A percentile compares a stretch with the other conserved stretches of the same genome.
These are phyloP conservation scores for Hippopotamyrus pictus DNA, from an alignment of 2,797 vertebrate species.

Conservation along the genomic window DNA sequence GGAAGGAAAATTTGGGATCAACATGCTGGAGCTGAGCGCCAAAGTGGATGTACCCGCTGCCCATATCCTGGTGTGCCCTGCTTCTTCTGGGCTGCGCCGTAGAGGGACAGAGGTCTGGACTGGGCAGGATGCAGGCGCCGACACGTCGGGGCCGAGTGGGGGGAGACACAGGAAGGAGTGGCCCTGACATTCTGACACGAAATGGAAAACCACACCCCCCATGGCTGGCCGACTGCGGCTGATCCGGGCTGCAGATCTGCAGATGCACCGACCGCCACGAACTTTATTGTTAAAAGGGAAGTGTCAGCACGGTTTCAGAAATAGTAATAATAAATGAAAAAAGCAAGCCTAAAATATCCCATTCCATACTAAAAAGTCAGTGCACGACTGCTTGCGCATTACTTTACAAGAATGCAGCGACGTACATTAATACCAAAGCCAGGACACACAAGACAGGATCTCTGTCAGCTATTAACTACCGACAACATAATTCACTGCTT, in stretches of 20 bases:
- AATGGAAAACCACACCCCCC: slow-evolving; percentile 8
- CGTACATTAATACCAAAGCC: not conserved
- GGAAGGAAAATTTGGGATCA: not conserved
- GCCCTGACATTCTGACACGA: not conserved
- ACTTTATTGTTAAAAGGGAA: slow-evolving; percentile 5
- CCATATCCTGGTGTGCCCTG: not conserved
- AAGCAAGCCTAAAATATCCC: slow-evolving; percentile 5
- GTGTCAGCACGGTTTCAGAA: not conserved
- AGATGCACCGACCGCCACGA: not conserved
- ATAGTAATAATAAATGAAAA: not conserved
- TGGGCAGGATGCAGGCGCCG: not conserved
- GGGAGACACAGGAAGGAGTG: slow-evolving; percentile 12
- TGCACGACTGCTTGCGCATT: not conserved
- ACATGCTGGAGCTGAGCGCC: not conserved
- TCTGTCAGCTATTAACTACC: not conserved
- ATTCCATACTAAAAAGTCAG: not conserved
- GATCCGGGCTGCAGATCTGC: not conserved
- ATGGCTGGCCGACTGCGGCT: not conserved
- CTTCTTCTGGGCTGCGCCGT: not conserved
- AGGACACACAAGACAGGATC: not conserved
- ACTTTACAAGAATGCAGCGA: not conserved
- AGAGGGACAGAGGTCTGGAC: not conserved
- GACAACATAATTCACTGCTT: not conserved
- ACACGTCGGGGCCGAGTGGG: not conserved
- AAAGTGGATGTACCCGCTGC: not conserved